Evolutionary conservation across 2,888 invertebrate genomes (phyloP).

Genomic region (Hirtodrosophila cameraria): DNA sequence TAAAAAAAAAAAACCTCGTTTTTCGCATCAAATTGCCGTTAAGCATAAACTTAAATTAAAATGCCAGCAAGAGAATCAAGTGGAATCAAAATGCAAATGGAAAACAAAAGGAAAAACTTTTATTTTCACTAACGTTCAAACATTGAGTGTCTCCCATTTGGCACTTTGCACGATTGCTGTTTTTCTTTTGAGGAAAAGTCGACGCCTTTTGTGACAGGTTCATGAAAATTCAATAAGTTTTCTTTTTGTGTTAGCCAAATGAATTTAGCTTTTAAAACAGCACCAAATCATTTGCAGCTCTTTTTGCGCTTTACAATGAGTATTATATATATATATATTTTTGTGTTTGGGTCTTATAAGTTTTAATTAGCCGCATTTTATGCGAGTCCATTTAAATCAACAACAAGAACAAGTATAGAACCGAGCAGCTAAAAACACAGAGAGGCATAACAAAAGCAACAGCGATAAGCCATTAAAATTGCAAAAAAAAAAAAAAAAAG

Average conservation of each 20-base stretch:
- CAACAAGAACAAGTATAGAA: slow-evolving; percentile 9
- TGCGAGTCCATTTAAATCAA: slow-evolving; percentile 69
- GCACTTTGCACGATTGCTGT: no score
- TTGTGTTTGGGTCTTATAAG: slow-evolving; percentile 50
- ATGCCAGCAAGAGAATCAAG: no score
- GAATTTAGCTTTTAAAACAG: slow-evolving; percentile 45
- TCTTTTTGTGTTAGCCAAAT: slow-evolving; percentile 33
- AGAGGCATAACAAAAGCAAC: slow-evolving; percentile 1
- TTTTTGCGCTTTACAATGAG: slow-evolving; percentile 22
- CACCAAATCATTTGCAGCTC: slow-evolving; percentile 18
- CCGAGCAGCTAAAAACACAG: background rate
- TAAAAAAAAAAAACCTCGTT: no score
- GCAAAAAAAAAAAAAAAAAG: slow-evolving; percentile 20
- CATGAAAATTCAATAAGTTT: slow-evolving; percentile 74
- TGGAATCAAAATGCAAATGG: no score
- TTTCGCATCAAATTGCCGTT: no score
- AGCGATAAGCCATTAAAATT: slow-evolving; percentile 23
- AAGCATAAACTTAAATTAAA: slow-evolving; percentile 8
- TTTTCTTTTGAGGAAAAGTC: slow-evolving; percentile 24
- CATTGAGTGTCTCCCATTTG: slow-evolving; percentile 3
- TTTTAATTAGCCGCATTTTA: slow-evolving; percentile 77
- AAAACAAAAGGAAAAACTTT: slow-evolving; percentile 6
- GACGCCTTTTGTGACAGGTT: slow-evolving; percentile 29
- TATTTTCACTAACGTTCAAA: background rate
- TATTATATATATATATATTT: slow-evolving; percentile 21